A percentile compares a stretch with the other conserved stretches of the same genome.
These are phyloP conservation scores for Sylvia borin DNA, from an alignment of 2,797 vertebrate species.

Conservation along the genomic window DNA sequence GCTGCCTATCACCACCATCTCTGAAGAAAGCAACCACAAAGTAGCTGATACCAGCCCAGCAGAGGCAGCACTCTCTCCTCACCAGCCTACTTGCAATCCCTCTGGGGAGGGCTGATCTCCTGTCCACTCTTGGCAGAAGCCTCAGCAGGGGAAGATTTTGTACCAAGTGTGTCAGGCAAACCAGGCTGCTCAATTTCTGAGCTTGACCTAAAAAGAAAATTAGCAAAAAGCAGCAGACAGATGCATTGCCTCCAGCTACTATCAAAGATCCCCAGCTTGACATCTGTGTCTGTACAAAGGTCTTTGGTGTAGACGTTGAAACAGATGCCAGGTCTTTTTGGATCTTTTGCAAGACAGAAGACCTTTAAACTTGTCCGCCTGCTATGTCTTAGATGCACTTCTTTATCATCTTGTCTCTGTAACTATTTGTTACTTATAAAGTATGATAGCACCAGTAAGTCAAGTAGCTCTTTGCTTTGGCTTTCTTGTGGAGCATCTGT, in stretches of 20 bases:
- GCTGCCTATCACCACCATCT: background rate
- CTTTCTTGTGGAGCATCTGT: background rate
- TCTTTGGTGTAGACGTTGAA: background rate
- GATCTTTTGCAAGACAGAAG: background rate
- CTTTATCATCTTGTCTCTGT: conserved; percentile 1
- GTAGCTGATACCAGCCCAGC: background rate
- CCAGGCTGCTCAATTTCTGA: background rate
- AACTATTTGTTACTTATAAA: background rate
- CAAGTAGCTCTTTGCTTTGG: background rate
- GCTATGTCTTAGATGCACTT: background rate
- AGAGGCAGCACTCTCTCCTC: background rate
- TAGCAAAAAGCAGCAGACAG: background rate
- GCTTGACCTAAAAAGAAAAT: background rate
- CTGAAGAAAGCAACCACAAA: background rate
- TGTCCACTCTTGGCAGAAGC: background rate
- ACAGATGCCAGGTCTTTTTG: background rate
- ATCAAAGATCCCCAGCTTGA: background rate
- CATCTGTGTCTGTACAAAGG: background rate
- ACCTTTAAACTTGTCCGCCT: background rate
- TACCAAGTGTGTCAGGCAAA: background rate
- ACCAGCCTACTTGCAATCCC: background rate
- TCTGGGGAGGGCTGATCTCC: background rate
- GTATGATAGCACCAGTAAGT: background rate
- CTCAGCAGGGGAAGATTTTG: background rate
- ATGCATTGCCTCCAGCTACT: background rate